A percentile compares a stretch with the other conserved stretches of the same genome.
Conservation (phyloP, 2,888 invertebrate genomes). For the Hofmannophila pseudospretella region DNA sequence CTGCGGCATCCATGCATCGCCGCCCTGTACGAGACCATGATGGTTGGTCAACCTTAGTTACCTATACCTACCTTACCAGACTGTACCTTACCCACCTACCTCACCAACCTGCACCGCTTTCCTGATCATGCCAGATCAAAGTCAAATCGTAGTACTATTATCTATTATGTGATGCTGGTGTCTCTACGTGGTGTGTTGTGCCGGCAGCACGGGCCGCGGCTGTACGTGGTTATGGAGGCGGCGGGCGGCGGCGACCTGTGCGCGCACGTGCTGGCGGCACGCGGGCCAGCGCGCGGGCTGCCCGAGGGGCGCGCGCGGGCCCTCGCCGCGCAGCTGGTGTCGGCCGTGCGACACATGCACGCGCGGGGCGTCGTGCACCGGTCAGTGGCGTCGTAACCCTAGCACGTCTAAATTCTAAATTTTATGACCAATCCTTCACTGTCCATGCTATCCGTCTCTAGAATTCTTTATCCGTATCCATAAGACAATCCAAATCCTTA, state of each 20-base stretch:
- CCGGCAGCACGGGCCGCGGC: conserved; percentile 78
- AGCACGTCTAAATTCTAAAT: too few species aligned
- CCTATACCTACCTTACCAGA: background rate
- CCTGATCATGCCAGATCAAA: too few species aligned
- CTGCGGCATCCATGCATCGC: conserved; percentile 85
- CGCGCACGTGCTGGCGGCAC: conserved; percentile 73
- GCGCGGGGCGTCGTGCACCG: conserved; percentile 82
- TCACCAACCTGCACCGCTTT: too few species aligned
- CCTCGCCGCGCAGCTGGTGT: conserved; percentile 81
- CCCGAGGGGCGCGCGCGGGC: conserved; percentile 73
- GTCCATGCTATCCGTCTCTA: too few species aligned
- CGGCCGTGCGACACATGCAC: conserved; percentile 83
- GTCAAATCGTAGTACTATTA: too few species aligned
- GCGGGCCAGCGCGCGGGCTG: conserved; percentile 57
- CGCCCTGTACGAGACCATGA: conserved; percentile 84
- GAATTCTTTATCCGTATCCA: too few species aligned
- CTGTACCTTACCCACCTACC: too few species aligned
- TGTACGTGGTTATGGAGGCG: conserved; percentile 86
- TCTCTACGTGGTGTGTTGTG: too few species aligned
- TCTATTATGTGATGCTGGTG: too few species aligned
- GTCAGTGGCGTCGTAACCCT: too few species aligned
- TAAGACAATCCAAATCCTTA: too few species aligned
- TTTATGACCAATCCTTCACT: too few species aligned
- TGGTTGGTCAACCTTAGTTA: conserved; percentile 55
- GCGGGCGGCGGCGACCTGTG: conserved; percentile 85